Percentiles rank a stretch among this genome's conserved stretches.
Evolutionary conservation across 1,140 invertebrate genomes (phyloP).

Genomic region (Phthorimaea operculella): DNA sequence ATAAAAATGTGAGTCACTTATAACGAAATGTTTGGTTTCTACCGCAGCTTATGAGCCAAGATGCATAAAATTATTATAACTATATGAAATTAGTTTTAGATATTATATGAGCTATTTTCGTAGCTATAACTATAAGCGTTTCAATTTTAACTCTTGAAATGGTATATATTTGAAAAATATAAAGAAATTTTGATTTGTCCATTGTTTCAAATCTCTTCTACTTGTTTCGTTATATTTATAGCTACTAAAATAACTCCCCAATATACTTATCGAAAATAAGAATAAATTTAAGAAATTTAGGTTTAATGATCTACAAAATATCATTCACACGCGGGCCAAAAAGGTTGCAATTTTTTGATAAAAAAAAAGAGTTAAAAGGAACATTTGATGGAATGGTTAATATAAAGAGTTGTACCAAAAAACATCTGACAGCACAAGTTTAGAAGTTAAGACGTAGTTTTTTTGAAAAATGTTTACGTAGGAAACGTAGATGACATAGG

Average conservation of each 20-base stretch:
- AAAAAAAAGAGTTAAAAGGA: slow-evolving; percentile 8
- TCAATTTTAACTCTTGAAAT: neutral
- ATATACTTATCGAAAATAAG: slow-evolving; percentile 19
- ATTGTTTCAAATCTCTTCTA: too few relatives aligned
- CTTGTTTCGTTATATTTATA: too few relatives aligned
- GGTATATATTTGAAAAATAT: too few relatives aligned
- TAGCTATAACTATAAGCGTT: neutral
- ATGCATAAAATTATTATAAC: slow-evolving; percentile 37
- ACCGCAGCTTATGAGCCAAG: slow-evolving; percentile 50
- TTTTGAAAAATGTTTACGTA: slow-evolving; percentile 63
- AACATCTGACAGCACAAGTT: slow-evolving; percentile 47
- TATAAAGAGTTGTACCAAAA: slow-evolving; percentile 23
- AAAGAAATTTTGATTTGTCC: too few relatives aligned
- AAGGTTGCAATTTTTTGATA: slow-evolving; percentile 31
- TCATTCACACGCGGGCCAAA: slow-evolving; percentile 50
- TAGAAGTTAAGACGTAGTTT: slow-evolving; percentile 53
- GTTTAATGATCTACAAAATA: slow-evolving; percentile 30
- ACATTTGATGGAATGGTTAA: slow-evolving; percentile 13
- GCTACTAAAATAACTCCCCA: neutral
- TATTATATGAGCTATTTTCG: slow-evolving; percentile 24
- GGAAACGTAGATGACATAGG: slow-evolving; percentile 38
- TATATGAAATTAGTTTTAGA: slow-evolving; percentile 45
- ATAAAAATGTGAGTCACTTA: slow-evolving; percentile 54
- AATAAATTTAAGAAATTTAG: slow-evolving; percentile 23
- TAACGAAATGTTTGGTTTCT: slow-evolving; percentile 43